Conservation (phyloP, 2,113 vertebrate species). For the Herpetotheres cachinnans region DNA sequence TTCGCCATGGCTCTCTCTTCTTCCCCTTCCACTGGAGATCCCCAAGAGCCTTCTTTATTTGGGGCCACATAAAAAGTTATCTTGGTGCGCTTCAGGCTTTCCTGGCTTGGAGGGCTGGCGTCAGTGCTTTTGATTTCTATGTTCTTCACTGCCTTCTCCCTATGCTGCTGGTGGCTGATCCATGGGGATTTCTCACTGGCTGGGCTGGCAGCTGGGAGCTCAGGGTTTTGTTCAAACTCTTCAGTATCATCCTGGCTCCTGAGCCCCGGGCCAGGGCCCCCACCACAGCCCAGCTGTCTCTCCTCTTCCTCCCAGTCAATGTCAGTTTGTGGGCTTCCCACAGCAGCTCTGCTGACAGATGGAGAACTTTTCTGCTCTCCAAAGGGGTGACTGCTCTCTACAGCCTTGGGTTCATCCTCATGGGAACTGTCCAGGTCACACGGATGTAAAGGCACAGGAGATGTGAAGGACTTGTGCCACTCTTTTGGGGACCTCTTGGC, state of each 20-base stretch:
- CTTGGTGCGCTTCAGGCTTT: constrained; percentile 73
- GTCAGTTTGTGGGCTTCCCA: background rate
- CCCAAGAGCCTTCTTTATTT: constrained; percentile 4
- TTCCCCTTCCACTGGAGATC: background rate
- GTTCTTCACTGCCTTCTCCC: constrained; percentile 53
- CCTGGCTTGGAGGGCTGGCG: background rate
- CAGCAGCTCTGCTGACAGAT: background rate
- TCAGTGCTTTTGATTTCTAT: constrained; percentile 22
- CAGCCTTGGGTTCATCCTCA: background rate
- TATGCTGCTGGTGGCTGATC: background rate
- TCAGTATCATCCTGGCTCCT: background rate
- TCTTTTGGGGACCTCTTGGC: constrained; percentile 45
- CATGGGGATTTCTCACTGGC: background rate
- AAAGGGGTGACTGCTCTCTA: background rate
- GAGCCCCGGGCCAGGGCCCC: background rate
- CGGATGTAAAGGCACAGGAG: background rate
- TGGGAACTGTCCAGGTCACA: constrained; percentile 25
- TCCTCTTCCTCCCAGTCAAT: background rate
- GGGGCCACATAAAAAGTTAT: constrained; percentile 71
- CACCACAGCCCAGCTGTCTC: background rate
- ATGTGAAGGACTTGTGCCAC: constrained; percentile 58
- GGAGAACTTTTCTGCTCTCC: background rate
- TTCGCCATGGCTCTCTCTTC: background rate
- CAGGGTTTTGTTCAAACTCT: background rate
- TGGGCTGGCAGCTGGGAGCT: background rate